These are phyloP conservation scores for Coenonympha arcania DNA, from an alignment of 2,888 invertebrate species.

Conservation along the genomic window DNA sequence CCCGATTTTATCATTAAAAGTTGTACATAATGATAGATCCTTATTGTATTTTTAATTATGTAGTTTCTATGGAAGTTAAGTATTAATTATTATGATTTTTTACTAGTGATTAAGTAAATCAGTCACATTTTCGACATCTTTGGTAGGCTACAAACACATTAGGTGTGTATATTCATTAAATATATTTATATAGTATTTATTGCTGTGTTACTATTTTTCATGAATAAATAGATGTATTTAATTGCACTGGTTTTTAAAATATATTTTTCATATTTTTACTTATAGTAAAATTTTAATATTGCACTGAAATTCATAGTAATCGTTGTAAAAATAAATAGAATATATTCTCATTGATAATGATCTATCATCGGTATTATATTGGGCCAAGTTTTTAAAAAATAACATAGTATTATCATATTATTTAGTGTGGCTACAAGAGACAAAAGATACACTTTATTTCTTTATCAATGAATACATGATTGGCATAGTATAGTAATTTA, in stretches of 20 bases:
- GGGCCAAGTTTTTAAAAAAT: constrained; percentile 7
- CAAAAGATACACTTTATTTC: background rate
- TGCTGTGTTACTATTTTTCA: constrained; percentile 30
- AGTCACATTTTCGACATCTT: constrained; percentile 54
- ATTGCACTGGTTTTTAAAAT: constrained; percentile 59
- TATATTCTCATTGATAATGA: constrained; percentile 41
- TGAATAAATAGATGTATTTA: constrained; percentile 41
- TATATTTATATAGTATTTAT: constrained; percentile 22
- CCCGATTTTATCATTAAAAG: constrained; percentile 38
- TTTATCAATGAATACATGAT: constrained; percentile 9
- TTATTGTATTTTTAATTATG: constrained; percentile 21
- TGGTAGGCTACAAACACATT: constrained; percentile 50
- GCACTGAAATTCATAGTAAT: constrained; percentile 65
- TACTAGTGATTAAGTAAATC: constrained; percentile 34
- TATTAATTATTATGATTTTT: constrained; percentile 25
- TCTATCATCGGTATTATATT: constrained; percentile 18
- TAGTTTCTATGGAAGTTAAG: constrained; percentile 27
- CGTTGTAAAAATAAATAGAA: constrained; percentile 39
- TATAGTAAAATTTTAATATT: constrained; percentile 69
- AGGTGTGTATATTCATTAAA: constrained; percentile 24
- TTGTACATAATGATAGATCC: constrained; percentile 35
- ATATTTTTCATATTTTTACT: constrained; percentile 48
- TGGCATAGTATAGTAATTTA: background rate
- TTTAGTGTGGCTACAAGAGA: background rate
- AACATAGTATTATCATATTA: background rate